Evolutionary conservation across 2,113 vertebrate genomes (phyloP).

Genomic region (Chloebia gouldiae): DNA sequence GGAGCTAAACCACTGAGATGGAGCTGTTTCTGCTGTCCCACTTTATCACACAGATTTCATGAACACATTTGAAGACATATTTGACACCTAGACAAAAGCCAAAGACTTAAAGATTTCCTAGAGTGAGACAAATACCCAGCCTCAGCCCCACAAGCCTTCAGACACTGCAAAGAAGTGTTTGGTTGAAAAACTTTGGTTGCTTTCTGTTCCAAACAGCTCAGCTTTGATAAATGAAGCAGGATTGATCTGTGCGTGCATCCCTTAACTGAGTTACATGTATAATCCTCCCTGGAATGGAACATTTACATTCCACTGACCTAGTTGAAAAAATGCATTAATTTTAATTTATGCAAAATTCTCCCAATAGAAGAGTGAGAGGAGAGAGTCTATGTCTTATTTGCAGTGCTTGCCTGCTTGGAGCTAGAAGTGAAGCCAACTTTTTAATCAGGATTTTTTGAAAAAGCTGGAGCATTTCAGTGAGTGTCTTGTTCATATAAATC

Average conservation of each 20-base stretch:
- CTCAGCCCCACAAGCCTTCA: not conserved
- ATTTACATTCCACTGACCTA: slow-evolving; percentile 71
- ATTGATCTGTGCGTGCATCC: slow-evolving; percentile 25
- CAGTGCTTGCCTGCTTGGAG: slow-evolving; percentile 23
- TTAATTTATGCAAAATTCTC: slow-evolving; percentile 67
- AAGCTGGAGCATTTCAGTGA: not conserved
- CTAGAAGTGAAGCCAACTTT: slow-evolving; percentile 36
- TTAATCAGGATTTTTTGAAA: slow-evolving; percentile 44
- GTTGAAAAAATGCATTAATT: slow-evolving; percentile 68
- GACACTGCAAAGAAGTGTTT: not conserved
- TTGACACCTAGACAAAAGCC: not conserved
- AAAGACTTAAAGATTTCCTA: not conserved
- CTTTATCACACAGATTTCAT: not conserved
- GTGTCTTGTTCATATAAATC: slow-evolving; percentile 4
- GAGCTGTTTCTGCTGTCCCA: not conserved
- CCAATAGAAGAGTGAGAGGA: slow-evolving; percentile 8
- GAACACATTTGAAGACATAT: not conserved
- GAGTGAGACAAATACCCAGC: not conserved
- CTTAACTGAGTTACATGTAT: slow-evolving; percentile 43
- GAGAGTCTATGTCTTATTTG: not conserved
- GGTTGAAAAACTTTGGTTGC: not conserved
- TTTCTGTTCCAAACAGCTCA: slow-evolving; percentile 5
- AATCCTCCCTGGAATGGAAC: slow-evolving; percentile 60
- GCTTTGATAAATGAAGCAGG: slow-evolving; percentile 43
- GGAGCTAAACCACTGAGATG: not conserved